A percentile compares a stretch with the other conserved stretches of the same genome.
These are phyloP conservation scores for Pissodes strobi DNA, from an alignment of 1,140 invertebrate species.

Conservation along the genomic window DNA sequence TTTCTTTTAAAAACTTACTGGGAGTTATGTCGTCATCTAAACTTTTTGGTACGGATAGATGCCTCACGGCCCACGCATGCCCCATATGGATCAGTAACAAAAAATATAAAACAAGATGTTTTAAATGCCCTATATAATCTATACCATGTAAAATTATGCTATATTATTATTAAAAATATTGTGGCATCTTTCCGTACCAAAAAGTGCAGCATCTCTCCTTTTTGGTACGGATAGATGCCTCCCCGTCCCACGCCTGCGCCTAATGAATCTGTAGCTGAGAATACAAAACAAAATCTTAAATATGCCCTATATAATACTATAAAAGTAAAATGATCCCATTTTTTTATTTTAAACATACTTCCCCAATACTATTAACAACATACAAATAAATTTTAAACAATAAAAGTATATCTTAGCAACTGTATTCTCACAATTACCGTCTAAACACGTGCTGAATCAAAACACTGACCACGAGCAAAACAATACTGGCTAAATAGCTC, in stretches of 20 bases:
- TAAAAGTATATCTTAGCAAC: conserved; percentile 2
- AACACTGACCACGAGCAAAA: neutral
- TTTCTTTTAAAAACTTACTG: neutral
- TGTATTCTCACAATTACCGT: neutral
- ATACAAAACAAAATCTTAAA: conserved; percentile 4
- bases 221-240: conserved; percentile 5
- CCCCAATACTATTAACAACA: neutral
- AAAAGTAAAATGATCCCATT: neutral
- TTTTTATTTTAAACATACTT: conserved; percentile 5
- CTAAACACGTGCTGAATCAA: conserved; percentile 1
- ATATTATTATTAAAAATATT: neutral
- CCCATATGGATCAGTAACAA: no score
- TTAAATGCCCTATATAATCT: no score
- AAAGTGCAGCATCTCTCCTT: conserved; percentile 1
- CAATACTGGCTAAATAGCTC: no score
- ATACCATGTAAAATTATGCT: no score
- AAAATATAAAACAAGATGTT: no score
- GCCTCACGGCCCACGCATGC: no score
- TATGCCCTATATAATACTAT: conserved; percentile 4
- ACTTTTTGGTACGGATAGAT: no score
- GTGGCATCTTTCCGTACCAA: neutral
- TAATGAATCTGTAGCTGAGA: conserved; percentile 4
- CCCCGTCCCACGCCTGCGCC: neutral
- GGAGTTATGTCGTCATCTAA: neutral
- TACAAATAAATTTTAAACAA: conserved; percentile 3